Conservation (phyloP, 23 tunicate species). For the Ascidia mentula region DNA sequence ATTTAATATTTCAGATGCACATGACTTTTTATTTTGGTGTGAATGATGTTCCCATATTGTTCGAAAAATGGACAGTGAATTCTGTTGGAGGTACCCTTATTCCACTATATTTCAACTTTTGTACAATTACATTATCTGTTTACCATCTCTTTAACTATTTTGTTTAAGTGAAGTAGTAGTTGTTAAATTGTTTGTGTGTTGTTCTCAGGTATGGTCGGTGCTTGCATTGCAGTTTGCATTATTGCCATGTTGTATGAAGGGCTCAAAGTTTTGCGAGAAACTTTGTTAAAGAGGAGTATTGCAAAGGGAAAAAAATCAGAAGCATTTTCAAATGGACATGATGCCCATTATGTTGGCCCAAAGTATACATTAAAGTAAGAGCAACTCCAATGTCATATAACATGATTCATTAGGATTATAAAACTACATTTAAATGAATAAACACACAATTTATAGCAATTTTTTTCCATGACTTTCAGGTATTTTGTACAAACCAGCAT, state of each 20-base stretch:
- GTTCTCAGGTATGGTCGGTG: slow-evolving; percentile 75
- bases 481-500: too few relatives aligned
- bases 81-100: slow-evolving; percentile 56
- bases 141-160: neutral
- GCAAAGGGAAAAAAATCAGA: slow-evolving; percentile 6
- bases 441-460: too few relatives aligned
- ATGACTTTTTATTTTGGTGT: slow-evolving; percentile 87
- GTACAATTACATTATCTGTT: neutral
- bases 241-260: slow-evolving; percentile 95
- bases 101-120: neutral
- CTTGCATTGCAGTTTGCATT: slow-evolving; percentile 79
- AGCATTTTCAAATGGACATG: neutral
- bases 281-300: slow-evolving; percentile 30
- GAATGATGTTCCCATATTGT: slow-evolving; percentile 54
- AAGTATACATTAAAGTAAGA: neutral
- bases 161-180: too few relatives aligned
- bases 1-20: slow-evolving; percentile 45
- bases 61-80: slow-evolving; percentile 67
- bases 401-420: too few relatives aligned
- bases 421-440: too few relatives aligned
- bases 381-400: too few relatives aligned
- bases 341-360: neutral
- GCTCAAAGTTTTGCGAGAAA: slow-evolving; percentile 78
- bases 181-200: neutral
- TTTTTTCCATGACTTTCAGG: too few relatives aligned